A percentile compares a stretch with the other conserved stretches of the same genome.
Evolutionary conservation across 2,888 invertebrate genomes (phyloP).

Genomic region (Orthosia cruda): DNA sequence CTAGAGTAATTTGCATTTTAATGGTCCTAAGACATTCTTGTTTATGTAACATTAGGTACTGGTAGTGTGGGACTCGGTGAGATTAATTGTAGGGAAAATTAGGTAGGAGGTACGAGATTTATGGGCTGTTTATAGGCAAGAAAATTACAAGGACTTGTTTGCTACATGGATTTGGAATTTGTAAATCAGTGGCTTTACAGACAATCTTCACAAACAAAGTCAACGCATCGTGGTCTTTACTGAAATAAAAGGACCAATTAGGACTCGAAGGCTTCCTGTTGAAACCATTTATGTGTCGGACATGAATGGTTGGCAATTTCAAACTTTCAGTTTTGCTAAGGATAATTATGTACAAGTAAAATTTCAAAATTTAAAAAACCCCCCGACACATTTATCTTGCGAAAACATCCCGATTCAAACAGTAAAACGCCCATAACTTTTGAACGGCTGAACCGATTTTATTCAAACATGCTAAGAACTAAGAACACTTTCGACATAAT

Average conservation of each 20-base stretch:
- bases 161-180: background rate
- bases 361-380: no score
- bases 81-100: slow-evolving; percentile 41
- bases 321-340: background rate
- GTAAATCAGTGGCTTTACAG: no score
- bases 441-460: no score
- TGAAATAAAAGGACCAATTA: background rate
- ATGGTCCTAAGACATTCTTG: slow-evolving; percentile 40
- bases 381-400: no score
- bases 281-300: no score
- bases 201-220: no score
- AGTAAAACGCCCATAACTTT: no score
- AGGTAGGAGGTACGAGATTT: slow-evolving; percentile 17
- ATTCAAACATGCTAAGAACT: no score
- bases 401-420: no score
- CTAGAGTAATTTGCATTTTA: slow-evolving; percentile 60
- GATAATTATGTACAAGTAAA: background rate
- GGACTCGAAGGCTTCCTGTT: no score
- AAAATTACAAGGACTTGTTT: background rate
- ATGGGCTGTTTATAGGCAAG: slow-evolving; percentile 1
- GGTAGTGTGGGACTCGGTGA: slow-evolving; percentile 23
- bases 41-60: slow-evolving; percentile 34
- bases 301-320: background rate
- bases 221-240: no score
- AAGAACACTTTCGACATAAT: no score